phyloP scores from a whole-genome alignment of 2,797 vertebrate genomes.

The Trachurus trachurus region DNA sequence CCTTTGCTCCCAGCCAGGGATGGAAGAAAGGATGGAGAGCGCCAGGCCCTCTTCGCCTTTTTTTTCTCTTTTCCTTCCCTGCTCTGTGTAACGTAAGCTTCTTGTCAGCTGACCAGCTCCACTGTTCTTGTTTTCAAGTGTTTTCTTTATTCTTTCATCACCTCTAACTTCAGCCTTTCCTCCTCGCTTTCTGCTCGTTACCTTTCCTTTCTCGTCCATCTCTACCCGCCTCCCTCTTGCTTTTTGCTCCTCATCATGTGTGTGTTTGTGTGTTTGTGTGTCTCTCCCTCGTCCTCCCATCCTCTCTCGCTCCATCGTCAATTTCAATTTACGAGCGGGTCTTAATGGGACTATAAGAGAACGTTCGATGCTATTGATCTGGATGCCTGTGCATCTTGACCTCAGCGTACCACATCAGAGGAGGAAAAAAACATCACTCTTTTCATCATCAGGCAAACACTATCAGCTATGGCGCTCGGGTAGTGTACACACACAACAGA shows the following conservation, averaged over 20 bases:
- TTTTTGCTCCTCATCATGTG: constrained; percentile 30
- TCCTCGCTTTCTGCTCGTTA: constrained; percentile 44
- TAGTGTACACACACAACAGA: constrained; percentile 34
- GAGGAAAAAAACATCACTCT: constrained; percentile 52
- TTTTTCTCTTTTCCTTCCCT: constrained; percentile 16
- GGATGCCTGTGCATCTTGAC: constrained; percentile 78
- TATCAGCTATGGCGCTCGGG: constrained; percentile 51
- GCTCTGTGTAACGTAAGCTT: constrained; percentile 42
- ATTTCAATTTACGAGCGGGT: constrained; percentile 81
- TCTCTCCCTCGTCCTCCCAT: constrained; percentile 27
- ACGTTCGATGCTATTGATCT: constrained; percentile 82
- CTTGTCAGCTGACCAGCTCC: constrained; percentile 37
- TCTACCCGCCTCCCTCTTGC: constrained; percentile 32
- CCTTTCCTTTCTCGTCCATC: constrained; percentile 50
- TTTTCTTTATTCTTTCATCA: constrained; percentile 53
- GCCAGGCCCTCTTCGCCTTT: constrained; percentile 58
- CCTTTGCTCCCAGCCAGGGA: constrained; percentile 52
- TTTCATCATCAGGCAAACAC: constrained; percentile 75
- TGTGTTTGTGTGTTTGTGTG: constrained; percentile 15
- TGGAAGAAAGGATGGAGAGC: constrained; percentile 19
- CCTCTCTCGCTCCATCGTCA: constrained; percentile 70
- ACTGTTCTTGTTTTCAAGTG: constrained; percentile 46
- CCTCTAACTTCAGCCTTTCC: constrained; percentile 38
- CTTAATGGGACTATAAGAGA: constrained; percentile 85
- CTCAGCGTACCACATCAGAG: constrained; percentile 65